A percentile compares a stretch with the other conserved stretches of the same genome.
Conservation (phyloP, 2,797 vertebrate genomes). For the Sebastes umbrosus region DNA sequence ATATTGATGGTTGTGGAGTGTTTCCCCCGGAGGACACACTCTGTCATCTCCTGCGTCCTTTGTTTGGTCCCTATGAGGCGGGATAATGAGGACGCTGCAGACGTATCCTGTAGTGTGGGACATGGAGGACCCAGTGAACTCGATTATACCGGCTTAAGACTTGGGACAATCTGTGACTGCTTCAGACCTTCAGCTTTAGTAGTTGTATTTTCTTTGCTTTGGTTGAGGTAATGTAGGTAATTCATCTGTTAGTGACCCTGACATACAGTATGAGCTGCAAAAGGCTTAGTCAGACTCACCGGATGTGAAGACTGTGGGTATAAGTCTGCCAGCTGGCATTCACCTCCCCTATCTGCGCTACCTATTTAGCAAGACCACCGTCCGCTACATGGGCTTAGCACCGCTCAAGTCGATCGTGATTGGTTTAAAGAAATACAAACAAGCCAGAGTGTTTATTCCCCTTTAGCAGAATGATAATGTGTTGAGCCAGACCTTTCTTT, state of each 20-base stretch:
- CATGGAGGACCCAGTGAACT: neutral
- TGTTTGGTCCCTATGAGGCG: constrained; percentile 6
- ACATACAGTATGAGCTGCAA: neutral
- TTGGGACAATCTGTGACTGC: neutral
- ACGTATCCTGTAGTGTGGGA: neutral
- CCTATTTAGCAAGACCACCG: neutral
- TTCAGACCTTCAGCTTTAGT: constrained; percentile 2
- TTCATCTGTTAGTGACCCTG: constrained; percentile 10
- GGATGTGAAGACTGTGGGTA: neutral
- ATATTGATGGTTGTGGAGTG: constrained; percentile 25
- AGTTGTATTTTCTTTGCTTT: constrained; percentile 2
- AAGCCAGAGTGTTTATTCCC: neutral
- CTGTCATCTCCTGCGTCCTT: constrained; percentile 16
- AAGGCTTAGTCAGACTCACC: neutral
- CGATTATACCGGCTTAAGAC: neutral
- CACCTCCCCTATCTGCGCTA: neutral
- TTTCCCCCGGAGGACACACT: constrained; percentile 17
- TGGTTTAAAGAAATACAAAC: neutral
- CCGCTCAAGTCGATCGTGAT: neutral
- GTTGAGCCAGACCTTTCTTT: neutral
- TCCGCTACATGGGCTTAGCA: neutral
- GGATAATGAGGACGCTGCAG: constrained; percentile 4
- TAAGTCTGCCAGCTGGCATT: neutral
- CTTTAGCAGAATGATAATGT: neutral
- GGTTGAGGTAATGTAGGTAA: constrained; percentile 17